Conservation (phyloP, 2,797 vertebrate genomes). For the Tapirus indicus region DNA sequence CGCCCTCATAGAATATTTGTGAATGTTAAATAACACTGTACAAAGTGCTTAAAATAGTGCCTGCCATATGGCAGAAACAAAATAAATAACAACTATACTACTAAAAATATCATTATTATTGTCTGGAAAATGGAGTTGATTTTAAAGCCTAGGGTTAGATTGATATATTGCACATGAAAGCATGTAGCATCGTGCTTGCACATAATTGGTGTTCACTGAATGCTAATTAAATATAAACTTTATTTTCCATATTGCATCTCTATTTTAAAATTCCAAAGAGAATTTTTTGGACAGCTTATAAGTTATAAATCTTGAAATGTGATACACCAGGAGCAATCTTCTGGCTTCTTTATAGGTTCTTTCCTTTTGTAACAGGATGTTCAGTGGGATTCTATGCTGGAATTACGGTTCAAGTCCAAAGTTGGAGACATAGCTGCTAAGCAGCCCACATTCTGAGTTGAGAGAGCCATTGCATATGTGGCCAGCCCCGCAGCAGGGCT, state of each 20-base stretch:
- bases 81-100: conserved; percentile 57
- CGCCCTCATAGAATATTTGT: neutral
- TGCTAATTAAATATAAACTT: conserved; percentile 59
- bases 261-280: conserved; percentile 51
- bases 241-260: conserved; percentile 40
- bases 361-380: neutral
- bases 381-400: neutral
- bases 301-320: conserved; percentile 51
- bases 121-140: conserved; percentile 36
- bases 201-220: neutral
- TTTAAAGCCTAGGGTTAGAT: conserved; percentile 18
- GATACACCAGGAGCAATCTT: neutral
- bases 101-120: conserved; percentile 56
- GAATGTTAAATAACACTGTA: conserved; percentile 19
- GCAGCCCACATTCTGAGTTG: neutral
- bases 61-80: conserved; percentile 57
- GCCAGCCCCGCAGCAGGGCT: neutral
- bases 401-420: neutral
- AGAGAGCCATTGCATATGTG: neutral
- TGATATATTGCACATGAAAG: neutral
- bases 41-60: conserved; percentile 49
- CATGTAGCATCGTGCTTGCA: neutral
- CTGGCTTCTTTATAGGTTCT: neutral
- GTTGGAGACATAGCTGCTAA: neutral
- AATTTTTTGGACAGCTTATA: neutral